These are phyloP conservation scores for Sarcophaga caerulescens DNA, from an alignment of 2,888 invertebrate species.

Conservation along the genomic window DNA sequence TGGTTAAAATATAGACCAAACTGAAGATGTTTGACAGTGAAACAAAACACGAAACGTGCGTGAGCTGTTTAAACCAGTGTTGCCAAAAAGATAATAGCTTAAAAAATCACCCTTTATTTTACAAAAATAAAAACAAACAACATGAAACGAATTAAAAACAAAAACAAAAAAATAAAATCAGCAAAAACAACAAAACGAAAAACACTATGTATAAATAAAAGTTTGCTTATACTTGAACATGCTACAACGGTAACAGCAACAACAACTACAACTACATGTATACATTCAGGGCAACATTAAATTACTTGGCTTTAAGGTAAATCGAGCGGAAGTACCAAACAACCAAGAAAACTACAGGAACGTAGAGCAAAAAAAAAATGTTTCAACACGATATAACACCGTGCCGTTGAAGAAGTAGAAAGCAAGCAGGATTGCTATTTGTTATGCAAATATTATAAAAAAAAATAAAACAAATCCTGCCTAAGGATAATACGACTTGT, in stretches of 20 bases:
- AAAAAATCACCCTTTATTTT: too few relatives aligned
- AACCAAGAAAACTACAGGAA: slow-evolving; percentile 64
- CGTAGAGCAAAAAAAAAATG: slow-evolving; percentile 42
- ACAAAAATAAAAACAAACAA: slow-evolving; percentile 12
- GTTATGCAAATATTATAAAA: slow-evolving; percentile 37
- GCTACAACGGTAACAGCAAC: neutral
- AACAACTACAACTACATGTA: slow-evolving; percentile 63
- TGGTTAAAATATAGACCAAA: too few relatives aligned
- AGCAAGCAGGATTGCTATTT: slow-evolving; percentile 14
- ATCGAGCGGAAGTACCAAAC: slow-evolving; percentile 70
- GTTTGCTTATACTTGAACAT: slow-evolving; percentile 53
- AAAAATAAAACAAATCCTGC: neutral
- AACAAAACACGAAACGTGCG: too few relatives aligned
- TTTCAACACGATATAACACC: slow-evolving; percentile 27
- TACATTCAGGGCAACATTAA: slow-evolving; percentile 79
- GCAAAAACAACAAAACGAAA: too few relatives aligned
- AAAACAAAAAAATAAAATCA: too few relatives aligned
- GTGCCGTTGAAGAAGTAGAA: neutral
- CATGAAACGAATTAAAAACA: slow-evolving; percentile 22
- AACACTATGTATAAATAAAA: slow-evolving; percentile 48
- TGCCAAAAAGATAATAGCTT: too few relatives aligned
- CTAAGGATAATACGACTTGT: slow-evolving; percentile 38
- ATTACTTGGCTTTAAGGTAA: slow-evolving; percentile 73
- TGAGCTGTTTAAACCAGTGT: too few relatives aligned
- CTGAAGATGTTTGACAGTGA: too few relatives aligned